A percentile compares a stretch with the other conserved stretches of the same genome.
Evolutionary conservation across 2,797 vertebrate genomes (phyloP).

Genomic region (Huso huso): DNA sequence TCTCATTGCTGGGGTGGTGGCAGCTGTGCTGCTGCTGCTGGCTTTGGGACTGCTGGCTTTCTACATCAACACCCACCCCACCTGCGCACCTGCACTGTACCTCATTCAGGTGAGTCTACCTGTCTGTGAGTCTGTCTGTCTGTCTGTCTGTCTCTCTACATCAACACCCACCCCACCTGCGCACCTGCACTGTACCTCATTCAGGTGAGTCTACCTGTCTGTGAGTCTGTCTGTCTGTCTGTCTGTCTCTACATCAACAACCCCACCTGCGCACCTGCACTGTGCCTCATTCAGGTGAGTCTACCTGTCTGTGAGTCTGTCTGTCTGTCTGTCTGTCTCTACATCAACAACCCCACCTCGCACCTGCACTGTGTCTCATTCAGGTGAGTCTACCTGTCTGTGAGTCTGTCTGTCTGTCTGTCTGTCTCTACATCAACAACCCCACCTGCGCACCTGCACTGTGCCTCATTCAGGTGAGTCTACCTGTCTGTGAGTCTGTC

Average conservation of each 20-base stretch:
- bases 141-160: constrained; percentile 21
- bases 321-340: neutral
- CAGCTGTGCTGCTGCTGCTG: constrained; percentile 72
- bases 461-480: constrained; percentile 22
- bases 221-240: constrained; percentile 17
- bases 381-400: too few relatives aligned
- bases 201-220: constrained; percentile 50
- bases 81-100: constrained; percentile 73
- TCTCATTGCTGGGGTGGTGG: constrained; percentile 76
- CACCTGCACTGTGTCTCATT: too few relatives aligned
- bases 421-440: constrained; percentile 83
- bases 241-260: constrained; percentile 52
- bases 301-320: neutral
- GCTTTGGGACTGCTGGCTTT: constrained; percentile 72
- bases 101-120: constrained; percentile 48
- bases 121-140: neutral
- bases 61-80: constrained; percentile 82
- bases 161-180: constrained; percentile 52
- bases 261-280: constrained; percentile 44
- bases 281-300: constrained; percentile 55
- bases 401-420: constrained; percentile 15
- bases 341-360: too few relatives aligned
- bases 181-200: constrained; percentile 57
- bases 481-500: neutral
- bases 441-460: constrained; percentile 76